phyloP scores from a whole-genome alignment of 2,797 vertebrate genomes.

The Rhabdomys pumilio region DNA sequence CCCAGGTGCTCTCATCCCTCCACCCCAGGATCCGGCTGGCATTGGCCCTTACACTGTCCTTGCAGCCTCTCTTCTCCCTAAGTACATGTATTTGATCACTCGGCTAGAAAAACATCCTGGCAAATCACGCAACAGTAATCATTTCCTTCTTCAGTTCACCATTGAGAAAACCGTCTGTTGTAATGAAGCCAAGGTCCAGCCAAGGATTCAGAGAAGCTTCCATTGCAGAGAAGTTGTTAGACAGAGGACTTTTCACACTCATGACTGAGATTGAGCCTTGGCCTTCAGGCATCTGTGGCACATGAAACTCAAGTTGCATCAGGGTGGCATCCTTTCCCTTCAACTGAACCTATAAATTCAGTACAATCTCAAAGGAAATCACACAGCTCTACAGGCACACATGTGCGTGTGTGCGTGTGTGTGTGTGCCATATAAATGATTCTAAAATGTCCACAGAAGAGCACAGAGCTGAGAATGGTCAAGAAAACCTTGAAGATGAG shows the following conservation, averaged over 20 bases:
- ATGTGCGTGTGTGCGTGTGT: too few species aligned
- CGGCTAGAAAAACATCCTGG: conserved; percentile 69
- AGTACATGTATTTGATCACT: conserved; percentile 66
- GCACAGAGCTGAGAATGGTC: neutral
- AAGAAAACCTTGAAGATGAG: neutral
- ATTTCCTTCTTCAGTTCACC: conserved; percentile 41
- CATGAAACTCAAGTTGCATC: neutral
- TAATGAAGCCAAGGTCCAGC: neutral
- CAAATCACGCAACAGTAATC: conserved; percentile 45
- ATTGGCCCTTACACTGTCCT: neutral
- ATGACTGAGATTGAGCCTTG: neutral
- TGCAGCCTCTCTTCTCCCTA: conserved; percentile 29
- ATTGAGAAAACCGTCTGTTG: conserved; percentile 46
- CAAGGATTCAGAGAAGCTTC: neutral
- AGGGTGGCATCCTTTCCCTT: neutral
- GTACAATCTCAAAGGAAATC: neutral
- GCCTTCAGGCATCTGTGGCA: neutral
- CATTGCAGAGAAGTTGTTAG: neutral
- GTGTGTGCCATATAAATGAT: neutral
- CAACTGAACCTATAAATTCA: conserved; percentile 35
- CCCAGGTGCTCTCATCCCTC: neutral
- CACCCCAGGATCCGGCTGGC: neutral
- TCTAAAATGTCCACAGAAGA: neutral
- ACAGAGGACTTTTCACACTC: conserved; percentile 10
- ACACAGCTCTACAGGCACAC: neutral